Base-by-base conservation (phyloP, 2,113 vertebrate genomes). In the Pavo muticus region DNA sequence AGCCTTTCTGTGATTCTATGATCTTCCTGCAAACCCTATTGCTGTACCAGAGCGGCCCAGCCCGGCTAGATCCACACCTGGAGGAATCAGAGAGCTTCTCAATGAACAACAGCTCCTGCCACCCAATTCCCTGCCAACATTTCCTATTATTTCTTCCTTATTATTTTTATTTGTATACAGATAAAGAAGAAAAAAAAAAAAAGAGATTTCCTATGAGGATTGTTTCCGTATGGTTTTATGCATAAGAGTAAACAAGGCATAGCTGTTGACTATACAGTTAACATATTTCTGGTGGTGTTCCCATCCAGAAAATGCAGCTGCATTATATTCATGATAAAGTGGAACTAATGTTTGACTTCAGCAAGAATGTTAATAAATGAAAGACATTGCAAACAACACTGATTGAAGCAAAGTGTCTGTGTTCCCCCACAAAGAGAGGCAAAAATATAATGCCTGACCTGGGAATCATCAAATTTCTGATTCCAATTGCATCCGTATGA, bases 251-350 rank as follows among this genome's bases (percentile, higher is more conserved):
- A 97, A 97, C 75, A 97, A 91, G 79, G 72, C 88, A 35, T 88
- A 91, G 87, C 90, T 93, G 90, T 87, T 0, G 4, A 48, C 87
- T 91, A 14, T 93, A 88, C 17, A 73, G 85, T 93, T 95, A 96
- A 91, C 79, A 90, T 84, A 86, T 63, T 97, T 96, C 57, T 95
- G 79, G 90, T 93, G 90, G 18, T 71, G 72, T 72, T 97, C 73
- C 79, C 82, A 77, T 96, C 94, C 94, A 95, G 90, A 91, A 96
- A 93, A 91, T 93, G 90, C 95, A 96, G 93, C 94, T 96, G 96
- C 80, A 61, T 81, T 96, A 67, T 95, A 90, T 87, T 96, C 91
- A 86, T 77, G 73, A 93, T 95, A 94, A 93, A 96, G 85, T 90
- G 76, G 90, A 96, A 91, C 93, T 81, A 81, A 93, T 48, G 69